A percentile compares a stretch with the other conserved stretches of the same genome.
Conservation (phyloP, 1,140 invertebrate species). For the Vanessa atalanta region DNA sequence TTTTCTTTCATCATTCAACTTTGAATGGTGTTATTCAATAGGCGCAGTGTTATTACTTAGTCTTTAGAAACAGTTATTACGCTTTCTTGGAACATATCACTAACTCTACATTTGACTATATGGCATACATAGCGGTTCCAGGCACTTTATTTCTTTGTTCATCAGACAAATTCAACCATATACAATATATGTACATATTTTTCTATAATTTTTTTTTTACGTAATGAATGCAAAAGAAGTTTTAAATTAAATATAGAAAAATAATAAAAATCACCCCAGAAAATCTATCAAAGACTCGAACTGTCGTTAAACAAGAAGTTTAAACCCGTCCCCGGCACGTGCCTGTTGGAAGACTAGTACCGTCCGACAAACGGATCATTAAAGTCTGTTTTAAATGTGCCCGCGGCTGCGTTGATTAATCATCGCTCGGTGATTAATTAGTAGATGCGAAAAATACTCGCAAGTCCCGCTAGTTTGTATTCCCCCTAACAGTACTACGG, state of each 20-base stretch:
- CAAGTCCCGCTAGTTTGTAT: constrained; percentile 46
- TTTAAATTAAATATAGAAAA: background rate
- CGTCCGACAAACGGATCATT: constrained; percentile 69
- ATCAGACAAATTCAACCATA: background rate
- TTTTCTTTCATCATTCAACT: constrained; percentile 78
- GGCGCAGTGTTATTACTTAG: constrained; percentile 50
- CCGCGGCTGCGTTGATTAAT: constrained; percentile 68
- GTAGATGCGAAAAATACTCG: constrained; percentile 48
- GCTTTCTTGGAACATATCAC: constrained; percentile 35
- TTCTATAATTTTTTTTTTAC: background rate
- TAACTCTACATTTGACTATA: constrained; percentile 43
- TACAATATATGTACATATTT: background rate
- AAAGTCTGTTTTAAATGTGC: constrained; percentile 64
- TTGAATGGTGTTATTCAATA: constrained; percentile 73
- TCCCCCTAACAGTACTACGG: constrained; percentile 44
- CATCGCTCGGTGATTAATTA: constrained; percentile 63
- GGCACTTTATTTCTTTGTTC: background rate
- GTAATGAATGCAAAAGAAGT: background rate
- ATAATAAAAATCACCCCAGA: constrained; percentile 44
- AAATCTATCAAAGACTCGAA: constrained; percentile 56
- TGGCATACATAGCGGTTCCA: constrained; percentile 3
- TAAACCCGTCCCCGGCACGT: constrained; percentile 60
- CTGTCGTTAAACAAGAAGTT: constrained; percentile 53
- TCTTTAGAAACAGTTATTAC: constrained; percentile 35
- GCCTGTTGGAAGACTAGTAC: constrained; percentile 56